Conservation (phyloP, 2,888 invertebrate species). For the Hirtodrosophila duncani region DNA sequence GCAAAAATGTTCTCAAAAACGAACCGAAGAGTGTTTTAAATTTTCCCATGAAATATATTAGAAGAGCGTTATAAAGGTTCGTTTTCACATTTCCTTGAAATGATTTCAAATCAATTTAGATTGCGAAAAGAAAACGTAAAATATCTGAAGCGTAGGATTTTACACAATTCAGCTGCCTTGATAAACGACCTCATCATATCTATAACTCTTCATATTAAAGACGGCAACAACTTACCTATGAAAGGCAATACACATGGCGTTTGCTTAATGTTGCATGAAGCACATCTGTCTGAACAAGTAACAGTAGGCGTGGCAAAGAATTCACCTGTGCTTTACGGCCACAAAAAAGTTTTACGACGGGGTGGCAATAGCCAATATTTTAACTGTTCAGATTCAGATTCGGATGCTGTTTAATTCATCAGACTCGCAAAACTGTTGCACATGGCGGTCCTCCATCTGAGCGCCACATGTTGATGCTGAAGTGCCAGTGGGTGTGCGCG, state of each 20-base stretch:
- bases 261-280: conserved; percentile 61
- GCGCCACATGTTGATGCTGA: conserved; percentile 42
- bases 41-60: no score
- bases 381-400: conserved; percentile 18
- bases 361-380: conserved; percentile 10
- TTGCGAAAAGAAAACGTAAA: no score
- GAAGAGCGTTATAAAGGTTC: no score
- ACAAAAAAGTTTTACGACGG: conserved; percentile 48
- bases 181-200: neutral
- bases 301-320: conserved; percentile 9
- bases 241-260: conserved; percentile 55
- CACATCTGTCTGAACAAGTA: conserved; percentile 15
- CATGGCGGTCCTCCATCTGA: conserved; percentile 28
- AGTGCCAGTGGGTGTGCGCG: no score
- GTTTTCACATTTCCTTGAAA: no score
- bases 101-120: no score
- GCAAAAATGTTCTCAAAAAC: neutral
- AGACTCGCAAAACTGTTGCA: conserved; percentile 60
- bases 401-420: conserved; percentile 66
- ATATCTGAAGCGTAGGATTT: no score
- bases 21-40: no score
- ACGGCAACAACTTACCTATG: conserved; percentile 60
- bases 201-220: conserved; percentile 65
- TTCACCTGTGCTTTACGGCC: conserved; percentile 56
- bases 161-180: no score